phyloP scores from a whole-genome alignment of 2,113 vertebrate genomes.

The Actenoides lindsayi region DNA sequence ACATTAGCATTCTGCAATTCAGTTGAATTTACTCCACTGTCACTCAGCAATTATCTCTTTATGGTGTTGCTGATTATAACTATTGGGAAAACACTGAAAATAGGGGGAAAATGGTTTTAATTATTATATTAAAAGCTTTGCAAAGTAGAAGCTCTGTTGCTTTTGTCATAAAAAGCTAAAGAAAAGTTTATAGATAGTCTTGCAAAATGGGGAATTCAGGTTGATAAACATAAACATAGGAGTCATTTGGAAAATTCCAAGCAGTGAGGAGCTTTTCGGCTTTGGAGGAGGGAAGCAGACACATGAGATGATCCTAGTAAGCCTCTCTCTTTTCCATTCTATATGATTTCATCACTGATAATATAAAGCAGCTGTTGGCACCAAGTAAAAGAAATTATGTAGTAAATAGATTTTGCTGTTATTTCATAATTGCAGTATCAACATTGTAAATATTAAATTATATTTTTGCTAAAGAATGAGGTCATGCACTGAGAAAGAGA shows the following conservation, averaged over 20 bases:
- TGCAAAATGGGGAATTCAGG: not conserved
- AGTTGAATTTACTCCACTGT: conserved; percentile 9
- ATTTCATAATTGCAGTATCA: not conserved
- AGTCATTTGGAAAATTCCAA: not conserved
- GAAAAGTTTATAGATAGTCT: not conserved
- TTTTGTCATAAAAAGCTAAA: not conserved
- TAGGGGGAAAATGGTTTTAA: not conserved
- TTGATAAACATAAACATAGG: not conserved
- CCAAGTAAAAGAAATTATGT: not conserved
- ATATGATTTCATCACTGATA: not conserved
- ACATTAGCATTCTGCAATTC: conserved; percentile 4
- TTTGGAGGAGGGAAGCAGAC: not conserved
- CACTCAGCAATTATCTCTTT: conserved; percentile 24
- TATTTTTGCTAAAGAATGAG: not conserved
- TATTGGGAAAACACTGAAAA: conserved; percentile 1
- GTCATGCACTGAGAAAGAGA: not conserved
- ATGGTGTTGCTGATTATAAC: conserved; percentile 25
- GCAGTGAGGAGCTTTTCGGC: not conserved
- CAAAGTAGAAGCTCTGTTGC: not conserved
- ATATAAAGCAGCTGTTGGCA: not conserved
- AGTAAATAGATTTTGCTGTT: not conserved
- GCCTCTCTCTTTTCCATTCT: not conserved
- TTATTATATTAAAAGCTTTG: not conserved
- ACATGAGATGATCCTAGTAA: not conserved
- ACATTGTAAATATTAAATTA: not conserved